Percentiles rank a stretch among this genome's conserved stretches.
These are phyloP conservation scores for Caenorhabditis imperialis DNA, from an alignment of 2,888 invertebrate genomes.

Conservation along the genomic window DNA sequence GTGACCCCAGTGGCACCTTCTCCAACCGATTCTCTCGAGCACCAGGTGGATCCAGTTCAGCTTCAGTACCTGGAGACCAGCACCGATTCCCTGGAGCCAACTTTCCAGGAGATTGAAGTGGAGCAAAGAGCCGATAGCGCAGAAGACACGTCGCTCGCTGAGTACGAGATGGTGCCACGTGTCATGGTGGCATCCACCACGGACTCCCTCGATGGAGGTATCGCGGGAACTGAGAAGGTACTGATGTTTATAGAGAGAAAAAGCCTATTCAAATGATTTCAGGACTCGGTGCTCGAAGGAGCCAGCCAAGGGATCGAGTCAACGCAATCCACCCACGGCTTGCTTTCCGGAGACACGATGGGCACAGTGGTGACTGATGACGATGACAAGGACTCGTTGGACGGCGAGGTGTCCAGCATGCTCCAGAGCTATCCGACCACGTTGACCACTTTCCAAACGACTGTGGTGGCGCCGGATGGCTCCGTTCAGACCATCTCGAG, in stretches of 20 bases:
- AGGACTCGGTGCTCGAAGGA: slow-evolving; percentile 75
- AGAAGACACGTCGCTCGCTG: slow-evolving; percentile 51
- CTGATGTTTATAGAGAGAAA: not conserved
- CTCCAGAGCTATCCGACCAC: slow-evolving; percentile 73
- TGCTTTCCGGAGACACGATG: slow-evolving; percentile 74
- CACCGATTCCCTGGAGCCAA: slow-evolving; percentile 67
- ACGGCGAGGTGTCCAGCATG: slow-evolving; percentile 68
- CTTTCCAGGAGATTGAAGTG: slow-evolving; percentile 45
- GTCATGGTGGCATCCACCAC: slow-evolving; percentile 53
- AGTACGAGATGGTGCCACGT: slow-evolving; percentile 58
- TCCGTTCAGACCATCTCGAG: slow-evolving; percentile 76
- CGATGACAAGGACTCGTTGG: slow-evolving; percentile 75
- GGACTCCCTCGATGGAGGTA: slow-evolving; percentile 51
- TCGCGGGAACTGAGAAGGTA: slow-evolving; percentile 44
- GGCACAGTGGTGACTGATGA: slow-evolving; percentile 70
- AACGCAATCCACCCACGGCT: slow-evolving; percentile 64
- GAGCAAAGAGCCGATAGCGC: slow-evolving; percentile 51
- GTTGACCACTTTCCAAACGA: slow-evolving; percentile 77
- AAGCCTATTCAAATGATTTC: not conserved
- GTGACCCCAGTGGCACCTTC: slow-evolving; percentile 57
- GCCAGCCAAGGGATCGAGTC: slow-evolving; percentile 70
- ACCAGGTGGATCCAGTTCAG: slow-evolving; percentile 22
- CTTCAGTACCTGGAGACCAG: slow-evolving; percentile 60
- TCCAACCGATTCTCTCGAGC: slow-evolving; percentile 60
- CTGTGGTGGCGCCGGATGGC: slow-evolving; percentile 71